phyloP scores from a whole-genome alignment of 2,797 vertebrate genomes.

The Xyrichtys novacula region DNA sequence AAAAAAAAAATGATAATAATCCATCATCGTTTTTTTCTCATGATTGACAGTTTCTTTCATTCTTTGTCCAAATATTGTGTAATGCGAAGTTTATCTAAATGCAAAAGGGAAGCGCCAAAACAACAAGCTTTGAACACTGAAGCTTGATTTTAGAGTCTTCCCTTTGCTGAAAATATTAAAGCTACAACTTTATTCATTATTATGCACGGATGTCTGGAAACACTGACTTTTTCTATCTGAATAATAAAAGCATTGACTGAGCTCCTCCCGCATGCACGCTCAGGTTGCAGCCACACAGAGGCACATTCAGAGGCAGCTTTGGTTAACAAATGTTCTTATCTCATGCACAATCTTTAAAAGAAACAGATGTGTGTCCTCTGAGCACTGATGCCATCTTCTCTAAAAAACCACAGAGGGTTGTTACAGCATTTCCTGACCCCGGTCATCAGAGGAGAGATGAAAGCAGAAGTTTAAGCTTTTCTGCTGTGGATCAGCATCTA shows the following conservation, averaged over 20 bases:
- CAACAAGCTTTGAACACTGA: too few species aligned
- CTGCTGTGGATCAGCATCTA: slow-evolving; percentile 8
- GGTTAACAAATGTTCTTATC: neutral
- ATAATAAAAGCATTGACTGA: neutral
- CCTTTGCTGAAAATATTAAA: too few species aligned
- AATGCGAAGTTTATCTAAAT: too few species aligned
- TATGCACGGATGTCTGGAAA: too few species aligned
- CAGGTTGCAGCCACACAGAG: neutral
- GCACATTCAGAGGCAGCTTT: neutral
- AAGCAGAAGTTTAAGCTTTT: slow-evolving; percentile 26
- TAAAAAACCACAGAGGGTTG: neutral
- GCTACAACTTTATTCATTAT: too few species aligned
- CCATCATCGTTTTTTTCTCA: too few species aligned
- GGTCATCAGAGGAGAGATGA: neutral
- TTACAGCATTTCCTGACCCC: neutral
- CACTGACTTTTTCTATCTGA: neutral
- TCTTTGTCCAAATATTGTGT: too few species aligned
- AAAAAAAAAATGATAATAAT: too few species aligned
- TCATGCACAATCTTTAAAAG: neutral
- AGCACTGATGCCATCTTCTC: neutral
- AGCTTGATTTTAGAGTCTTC: too few species aligned
- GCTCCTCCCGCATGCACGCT: neutral
- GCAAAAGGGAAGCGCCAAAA: too few species aligned
- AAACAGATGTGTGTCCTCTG: neutral
- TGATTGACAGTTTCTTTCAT: too few species aligned